Evolutionary conservation across 2,113 vertebrate species (phyloP).

Genomic region (Macrotis lagotis): DNA sequence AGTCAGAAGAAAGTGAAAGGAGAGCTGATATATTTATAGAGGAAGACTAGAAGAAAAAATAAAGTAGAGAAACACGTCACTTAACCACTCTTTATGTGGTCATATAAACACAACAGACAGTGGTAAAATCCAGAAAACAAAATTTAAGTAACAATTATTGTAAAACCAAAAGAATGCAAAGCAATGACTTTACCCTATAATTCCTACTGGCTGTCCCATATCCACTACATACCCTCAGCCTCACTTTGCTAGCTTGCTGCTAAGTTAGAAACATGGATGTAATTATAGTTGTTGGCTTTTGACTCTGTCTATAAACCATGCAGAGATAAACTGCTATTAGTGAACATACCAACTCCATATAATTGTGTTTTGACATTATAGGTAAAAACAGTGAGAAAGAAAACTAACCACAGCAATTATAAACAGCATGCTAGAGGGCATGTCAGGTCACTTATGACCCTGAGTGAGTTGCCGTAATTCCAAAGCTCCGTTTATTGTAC

Average conservation of each 20-base stretch:
- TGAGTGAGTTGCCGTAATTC: conserved; percentile 65
- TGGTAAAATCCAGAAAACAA: conserved; percentile 80
- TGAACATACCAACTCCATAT: conserved; percentile 76
- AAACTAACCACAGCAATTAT: conserved; percentile 76
- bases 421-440: conserved; percentile 71
- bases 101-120: conserved; percentile 82
- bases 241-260: conserved; percentile 75
- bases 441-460: conserved; percentile 69
- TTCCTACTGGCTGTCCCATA: conserved; percentile 76
- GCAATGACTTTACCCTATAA: conserved; percentile 79
- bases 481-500: conserved; percentile 62
- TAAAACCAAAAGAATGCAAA: conserved; percentile 84
- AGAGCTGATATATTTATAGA: conserved; percentile 71
- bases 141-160: conserved; percentile 83
- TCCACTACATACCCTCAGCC: conserved; percentile 74
- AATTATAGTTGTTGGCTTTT: conserved; percentile 81
- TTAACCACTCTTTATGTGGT: conserved; percentile 82
- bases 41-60: conserved; percentile 72
- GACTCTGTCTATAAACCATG: conserved; percentile 79
- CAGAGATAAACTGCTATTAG: conserved; percentile 81
- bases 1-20: conserved; percentile 79
- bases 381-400: conserved; percentile 78
- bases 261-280: conserved; percentile 81
- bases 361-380: conserved; percentile 80
- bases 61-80: conserved; percentile 76